These are phyloP conservation scores for Pachyuromys duprasi DNA, from an alignment of 2,797 vertebrate species.

Conservation along the genomic window DNA sequence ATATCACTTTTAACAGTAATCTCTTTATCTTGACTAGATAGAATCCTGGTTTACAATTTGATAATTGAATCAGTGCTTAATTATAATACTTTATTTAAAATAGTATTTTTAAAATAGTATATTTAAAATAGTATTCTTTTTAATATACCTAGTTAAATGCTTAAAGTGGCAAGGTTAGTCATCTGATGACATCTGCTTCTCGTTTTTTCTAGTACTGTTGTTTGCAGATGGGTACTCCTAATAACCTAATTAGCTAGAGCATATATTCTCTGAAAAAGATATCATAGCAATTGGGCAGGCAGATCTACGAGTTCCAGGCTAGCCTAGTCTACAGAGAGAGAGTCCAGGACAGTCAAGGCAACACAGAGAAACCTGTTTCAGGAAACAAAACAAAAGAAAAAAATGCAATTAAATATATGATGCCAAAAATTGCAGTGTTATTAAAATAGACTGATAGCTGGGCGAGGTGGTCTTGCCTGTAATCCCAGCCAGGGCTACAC, in stretches of 20 bases:
- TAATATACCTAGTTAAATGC: slow-evolving; percentile 38
- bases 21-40: neutral
- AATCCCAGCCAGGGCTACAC: too few relatives aligned
- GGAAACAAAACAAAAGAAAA: too few relatives aligned
- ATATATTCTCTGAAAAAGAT: slow-evolving; percentile 28
- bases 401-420: neutral
- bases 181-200: neutral
- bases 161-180: slow-evolving; percentile 30
- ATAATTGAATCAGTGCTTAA: slow-evolving; percentile 41
- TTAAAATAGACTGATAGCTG: slow-evolving; percentile 43
- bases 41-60: slow-evolving; percentile 45
- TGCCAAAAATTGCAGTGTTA: slow-evolving; percentile 25
- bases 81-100: slow-evolving; percentile 32
- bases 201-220: slow-evolving; percentile 15
- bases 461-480: too few relatives aligned
- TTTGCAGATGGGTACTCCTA: neutral
- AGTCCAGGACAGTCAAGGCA: too few relatives aligned
- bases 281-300: neutral
- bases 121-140: slow-evolving; percentile 29
- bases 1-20: neutral
- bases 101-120: neutral
- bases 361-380: neutral
- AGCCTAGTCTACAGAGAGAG: too few relatives aligned
- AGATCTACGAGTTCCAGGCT: too few relatives aligned
- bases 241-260: slow-evolving; percentile 5